Base-by-base conservation (phyloP, 2,888 invertebrate genomes). In the Achlya flavicornis region DNA sequence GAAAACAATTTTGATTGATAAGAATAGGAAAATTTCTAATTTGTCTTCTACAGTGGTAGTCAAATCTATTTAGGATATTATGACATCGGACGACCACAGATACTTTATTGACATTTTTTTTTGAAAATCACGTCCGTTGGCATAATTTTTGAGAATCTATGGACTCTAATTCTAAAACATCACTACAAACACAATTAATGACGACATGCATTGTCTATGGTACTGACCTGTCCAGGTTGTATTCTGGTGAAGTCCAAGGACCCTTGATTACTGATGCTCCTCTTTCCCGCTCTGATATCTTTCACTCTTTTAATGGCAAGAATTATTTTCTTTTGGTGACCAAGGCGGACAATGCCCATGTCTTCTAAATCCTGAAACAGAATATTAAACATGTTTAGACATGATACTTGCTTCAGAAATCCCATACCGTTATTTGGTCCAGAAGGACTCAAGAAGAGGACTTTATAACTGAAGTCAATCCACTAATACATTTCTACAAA, bases 281-380 rank as follows among this genome's bases (percentile, higher is more conserved):
- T 94, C 89, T 98, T 98, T 61, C 98, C 98, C 62, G 97, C 97
- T 77, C 97, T 96, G 67, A 98, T 97, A 86, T 98, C 98, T 91
- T 99, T 98, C 63, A 99, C 97, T 88, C 99, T 95, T 90, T 99
- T 99, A 78, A 99, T 98, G 69, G 99, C 99, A 84, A 99, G 94
- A 84, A 98, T 96, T 76, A 99, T 97, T 94, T 99, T 98, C 95
- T 99, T 99, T 94, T 99, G 99, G 89, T 99, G 99, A 46, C 99
- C 99, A 83, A 98, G 93, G 82, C 97, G 96, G 33, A 98, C 97
- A 81, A 98, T 97, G 65, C 98, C 98, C 88, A 99, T 98, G 85
- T 99, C 99, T 94, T 99, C 99, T 85, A 99, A 95, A 93, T 99
- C 99, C 92, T 93, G 86, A 33, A 79, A 84, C 59, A 16, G 11